Percentiles rank a stretch among this genome's conserved stretches.
phyloP scores from a whole-genome alignment of 2,888 invertebrate genomes.

The Cosmorhoe ocellata region DNA sequence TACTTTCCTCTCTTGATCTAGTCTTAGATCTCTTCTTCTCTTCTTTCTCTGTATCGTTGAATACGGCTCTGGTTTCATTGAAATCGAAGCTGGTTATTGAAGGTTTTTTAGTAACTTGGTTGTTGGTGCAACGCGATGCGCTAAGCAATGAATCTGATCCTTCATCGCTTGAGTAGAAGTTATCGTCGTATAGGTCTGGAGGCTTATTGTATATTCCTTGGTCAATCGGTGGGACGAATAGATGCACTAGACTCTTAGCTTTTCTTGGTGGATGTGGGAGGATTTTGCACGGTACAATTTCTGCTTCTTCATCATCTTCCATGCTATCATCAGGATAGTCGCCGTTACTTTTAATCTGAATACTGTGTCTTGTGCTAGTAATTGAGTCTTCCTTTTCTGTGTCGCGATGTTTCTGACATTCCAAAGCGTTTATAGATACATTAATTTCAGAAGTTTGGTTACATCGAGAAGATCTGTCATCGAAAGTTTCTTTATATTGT shows the following conservation, averaged over 20 bases:
- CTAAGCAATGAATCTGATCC: constrained; percentile 88
- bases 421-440: constrained; percentile 58
- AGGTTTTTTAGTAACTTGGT: constrained; percentile 62
- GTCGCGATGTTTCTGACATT: constrained; percentile 61
- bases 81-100: constrained; percentile 70
- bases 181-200: constrained; percentile 80
- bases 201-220: constrained; percentile 81
- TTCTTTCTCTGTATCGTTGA: constrained; percentile 81
- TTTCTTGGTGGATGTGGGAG: constrained; percentile 91
- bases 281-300: constrained; percentile 89
- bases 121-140: constrained; percentile 76
- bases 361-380: constrained; percentile 79
- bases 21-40: constrained; percentile 61
- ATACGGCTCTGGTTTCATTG: constrained; percentile 80
- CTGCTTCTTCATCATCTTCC: constrained; percentile 82
- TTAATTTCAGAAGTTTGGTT: constrained; percentile 72
- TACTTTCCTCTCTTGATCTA: constrained; percentile 65
- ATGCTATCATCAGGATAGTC: constrained; percentile 76
- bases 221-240: constrained; percentile 85
- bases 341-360: constrained; percentile 71
- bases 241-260: constrained; percentile 86
- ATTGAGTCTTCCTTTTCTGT: constrained; percentile 78
- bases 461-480: constrained; percentile 63
- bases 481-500: constrained; percentile 71
- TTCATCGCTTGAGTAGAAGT: constrained; percentile 84